These are phyloP conservation scores for Sturmia bella DNA, from an alignment of 2,888 invertebrate genomes.

Conservation along the genomic window DNA sequence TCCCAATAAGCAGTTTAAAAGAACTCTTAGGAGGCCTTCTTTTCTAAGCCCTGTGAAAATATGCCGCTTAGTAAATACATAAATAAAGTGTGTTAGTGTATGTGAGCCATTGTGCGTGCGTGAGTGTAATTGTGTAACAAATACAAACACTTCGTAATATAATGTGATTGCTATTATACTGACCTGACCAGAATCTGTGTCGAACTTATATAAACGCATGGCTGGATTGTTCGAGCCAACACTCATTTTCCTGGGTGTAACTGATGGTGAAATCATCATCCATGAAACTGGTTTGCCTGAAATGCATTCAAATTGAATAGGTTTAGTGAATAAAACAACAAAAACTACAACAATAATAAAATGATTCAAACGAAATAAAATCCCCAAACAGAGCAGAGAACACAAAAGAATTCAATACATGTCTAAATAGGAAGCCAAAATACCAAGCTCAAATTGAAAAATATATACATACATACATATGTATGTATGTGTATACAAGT, in stretches of 20 bases:
- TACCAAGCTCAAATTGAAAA: conserved; percentile 38
- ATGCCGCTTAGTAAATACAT: no score
- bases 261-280: conserved; percentile 93
- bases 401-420: conserved; percentile 9
- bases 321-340: conserved; percentile 52
- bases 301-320: conserved; percentile 69
- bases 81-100: background rate
- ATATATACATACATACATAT: background rate
- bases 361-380: conserved; percentile 9
- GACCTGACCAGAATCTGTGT: conserved; percentile 93
- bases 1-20: no score
- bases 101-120: background rate
- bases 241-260: conserved; percentile 91
- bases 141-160: conserved; percentile 51
- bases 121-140: conserved; percentile 27
- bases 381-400: conserved; percentile 45
- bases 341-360: conserved; percentile 1
- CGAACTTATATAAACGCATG: conserved; percentile 93
- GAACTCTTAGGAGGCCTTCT: no score
- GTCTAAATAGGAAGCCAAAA: conserved; percentile 17
- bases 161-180: conserved; percentile 73
- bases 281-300: conserved; percentile 92
- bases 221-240: conserved; percentile 93
- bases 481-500: background rate
- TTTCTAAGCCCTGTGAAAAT: no score